These are phyloP conservation scores for Esox masquinongy DNA, from an alignment of 2,797 vertebrate genomes.

Conservation along the genomic window DNA sequence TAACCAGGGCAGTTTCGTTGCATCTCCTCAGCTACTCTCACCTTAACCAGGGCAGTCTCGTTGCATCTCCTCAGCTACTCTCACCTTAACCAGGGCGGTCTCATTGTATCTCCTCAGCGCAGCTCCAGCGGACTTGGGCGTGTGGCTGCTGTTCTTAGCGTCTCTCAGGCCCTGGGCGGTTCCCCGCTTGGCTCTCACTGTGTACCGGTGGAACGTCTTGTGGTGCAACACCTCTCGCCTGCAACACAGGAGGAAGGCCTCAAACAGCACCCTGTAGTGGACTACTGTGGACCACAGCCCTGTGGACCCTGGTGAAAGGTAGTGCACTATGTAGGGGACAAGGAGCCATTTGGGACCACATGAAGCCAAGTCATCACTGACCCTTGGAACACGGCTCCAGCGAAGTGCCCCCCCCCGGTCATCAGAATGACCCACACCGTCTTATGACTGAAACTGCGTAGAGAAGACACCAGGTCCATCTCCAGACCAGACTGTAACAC, in stretches of 20 bases:
- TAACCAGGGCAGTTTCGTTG: too few relatives aligned
- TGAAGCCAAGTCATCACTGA: conserved; percentile 58
- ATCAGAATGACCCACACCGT: conserved; percentile 85
- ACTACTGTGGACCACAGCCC: too few relatives aligned
- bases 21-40: too few relatives aligned
- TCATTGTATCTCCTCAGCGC: conserved; percentile 90
- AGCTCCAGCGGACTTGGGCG: conserved; percentile 87
- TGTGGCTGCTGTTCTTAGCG: conserved; percentile 78
- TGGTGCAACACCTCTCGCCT: conserved; percentile 87
- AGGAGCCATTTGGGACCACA: not conserved
- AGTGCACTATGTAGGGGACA: not conserved
- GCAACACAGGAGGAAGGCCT: conserved; percentile 17
- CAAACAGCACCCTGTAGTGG: not conserved
- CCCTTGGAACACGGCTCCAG: conserved; percentile 92
- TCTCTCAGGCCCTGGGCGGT: conserved; percentile 86
- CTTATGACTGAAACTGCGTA: conserved; percentile 71
- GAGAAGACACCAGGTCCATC: conserved; percentile 63
- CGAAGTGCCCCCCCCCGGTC: conserved; percentile 95
- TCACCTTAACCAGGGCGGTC: conserved; percentile 79
- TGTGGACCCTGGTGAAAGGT: too few relatives aligned
- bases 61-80: too few relatives aligned
- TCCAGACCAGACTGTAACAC: conserved; percentile 49
- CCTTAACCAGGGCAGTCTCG: too few relatives aligned
- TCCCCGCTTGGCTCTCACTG: conserved; percentile 90
- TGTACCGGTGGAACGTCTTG: conserved; percentile 97